Base-by-base conservation (phyloP, 2,113 vertebrate species). In the Solea solea region DNA sequence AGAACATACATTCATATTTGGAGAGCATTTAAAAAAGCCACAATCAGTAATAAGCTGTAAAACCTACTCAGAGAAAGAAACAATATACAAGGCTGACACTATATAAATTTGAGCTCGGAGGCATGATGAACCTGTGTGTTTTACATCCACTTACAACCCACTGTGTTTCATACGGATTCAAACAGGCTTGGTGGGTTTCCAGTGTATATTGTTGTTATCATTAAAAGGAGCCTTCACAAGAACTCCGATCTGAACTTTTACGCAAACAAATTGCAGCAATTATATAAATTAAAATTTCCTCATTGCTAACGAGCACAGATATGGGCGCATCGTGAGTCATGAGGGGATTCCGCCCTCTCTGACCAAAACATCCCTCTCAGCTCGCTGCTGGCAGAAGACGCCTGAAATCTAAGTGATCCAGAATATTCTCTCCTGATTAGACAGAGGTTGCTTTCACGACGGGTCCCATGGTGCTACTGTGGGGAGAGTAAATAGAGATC, bases 371-470 rank as follows among this genome's bases (percentile, higher is more conserved):
- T 83, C 71, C 55, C 75, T 34, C 75, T 61, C 25, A 27, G 15
- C 13, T 61, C 46, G 15, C 39, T n/a, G 46, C 56, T 65, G 71
- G 72, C 78, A 60, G 69, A 76, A 60, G 40, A 66, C 78, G 54
- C 71, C 39, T 67, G 58, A 66, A 66, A 68, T 60, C 5, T 41
- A 66, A 82, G 64, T 79, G 62, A 76, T 86, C 79, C 84, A 75
- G 74, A 87, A 84, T 70, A 66, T 71, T 78, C 81, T 69, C 28
- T 71, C n/a, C 64, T 86, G 86, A 91, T 89, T 86, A 82, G 77
- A 89, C 86, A 89, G 86, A 83, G 81, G 61, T 64, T 77, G 78
- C 88, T 87, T 88, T 88, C 80, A 91, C 73, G 70, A 64, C 64
- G 16, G 55, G 49, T 83, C 78, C 69, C 64, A 56, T n/a, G 67